These are phyloP conservation scores for Nothocercus nigrocapillus DNA, from an alignment of 2,113 vertebrate species.

Conservation along the genomic window DNA sequence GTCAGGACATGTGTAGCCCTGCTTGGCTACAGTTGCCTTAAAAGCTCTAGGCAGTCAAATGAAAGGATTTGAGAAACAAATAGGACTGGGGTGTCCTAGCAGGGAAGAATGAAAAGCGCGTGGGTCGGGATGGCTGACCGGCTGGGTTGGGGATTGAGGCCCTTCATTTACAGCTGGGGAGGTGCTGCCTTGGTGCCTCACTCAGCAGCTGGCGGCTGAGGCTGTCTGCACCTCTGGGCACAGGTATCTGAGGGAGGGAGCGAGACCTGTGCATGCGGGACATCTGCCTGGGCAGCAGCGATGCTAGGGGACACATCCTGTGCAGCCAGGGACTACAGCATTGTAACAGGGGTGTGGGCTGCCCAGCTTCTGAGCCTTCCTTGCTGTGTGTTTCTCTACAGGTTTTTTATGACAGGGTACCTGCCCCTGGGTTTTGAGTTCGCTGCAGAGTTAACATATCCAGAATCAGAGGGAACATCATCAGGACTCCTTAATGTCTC, in stretches of 20 bases:
- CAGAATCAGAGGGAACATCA: conserved; percentile 94
- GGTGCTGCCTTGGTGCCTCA: background rate
- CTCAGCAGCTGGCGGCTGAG: background rate
- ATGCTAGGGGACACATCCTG: background rate
- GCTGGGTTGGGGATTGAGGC: background rate
- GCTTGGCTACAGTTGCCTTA: background rate
- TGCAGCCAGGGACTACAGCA: background rate
- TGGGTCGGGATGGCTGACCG: background rate
- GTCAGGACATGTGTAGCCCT: fast-evolving
- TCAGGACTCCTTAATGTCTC: conserved; percentile 95
- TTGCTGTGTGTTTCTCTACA: conserved; percentile 58
- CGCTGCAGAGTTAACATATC: conserved; percentile 93
- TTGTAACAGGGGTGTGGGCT: background rate
- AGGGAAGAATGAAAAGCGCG: background rate
- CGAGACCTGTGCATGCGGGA: background rate
- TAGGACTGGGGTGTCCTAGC: background rate
- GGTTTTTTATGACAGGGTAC: conserved; percentile 98
- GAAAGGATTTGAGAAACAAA: background rate
- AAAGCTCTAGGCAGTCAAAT: background rate
- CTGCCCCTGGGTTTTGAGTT: conserved; percentile 96
- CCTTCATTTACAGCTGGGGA: background rate
- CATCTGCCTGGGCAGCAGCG: background rate
- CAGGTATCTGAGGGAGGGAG: background rate
- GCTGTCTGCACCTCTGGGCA: background rate
- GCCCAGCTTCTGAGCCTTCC: background rate